Percentiles rank a stretch among this genome's conserved stretches.
Evolutionary conservation across 2,888 invertebrate species (phyloP).

Genomic region (Diarsia brunnea): DNA sequence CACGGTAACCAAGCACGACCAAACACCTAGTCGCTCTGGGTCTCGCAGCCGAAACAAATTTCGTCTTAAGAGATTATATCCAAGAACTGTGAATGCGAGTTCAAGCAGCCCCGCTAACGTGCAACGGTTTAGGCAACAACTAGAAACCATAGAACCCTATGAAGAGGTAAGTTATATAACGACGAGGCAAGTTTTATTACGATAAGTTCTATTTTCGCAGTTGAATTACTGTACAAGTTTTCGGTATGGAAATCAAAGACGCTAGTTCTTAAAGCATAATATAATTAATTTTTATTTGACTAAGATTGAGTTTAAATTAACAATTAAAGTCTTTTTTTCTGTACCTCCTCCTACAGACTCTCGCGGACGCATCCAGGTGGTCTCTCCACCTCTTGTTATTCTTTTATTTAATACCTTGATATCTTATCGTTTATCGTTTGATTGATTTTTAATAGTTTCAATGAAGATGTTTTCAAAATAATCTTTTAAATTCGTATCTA

Average conservation of each 20-base stretch:
- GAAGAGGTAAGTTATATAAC: conserved; percentile 72
- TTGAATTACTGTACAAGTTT: neutral
- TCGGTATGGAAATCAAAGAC: neutral
- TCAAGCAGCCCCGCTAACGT: conserved; percentile 61
- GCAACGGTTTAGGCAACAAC: conserved; percentile 58
- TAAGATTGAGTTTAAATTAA: no score
- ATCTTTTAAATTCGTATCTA: neutral
- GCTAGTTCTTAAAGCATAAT: neutral
- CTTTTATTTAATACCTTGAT: neutral
- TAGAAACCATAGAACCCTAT: conserved; percentile 77
- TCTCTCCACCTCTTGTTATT: neutral
- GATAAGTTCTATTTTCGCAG: neutral
- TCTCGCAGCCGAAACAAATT: conserved; percentile 65
- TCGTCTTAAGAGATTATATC: conserved; percentile 50
- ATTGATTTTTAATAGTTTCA: neutral
- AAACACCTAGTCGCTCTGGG: conserved; percentile 79
- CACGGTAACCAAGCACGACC: conserved; percentile 72
- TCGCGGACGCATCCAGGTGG: neutral
- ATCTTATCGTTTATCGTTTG: neutral
- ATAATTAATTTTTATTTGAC: neutral
- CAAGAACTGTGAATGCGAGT: conserved; percentile 57
- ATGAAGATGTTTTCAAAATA: neutral
- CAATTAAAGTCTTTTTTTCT: neutral
- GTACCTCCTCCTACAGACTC: neutral
- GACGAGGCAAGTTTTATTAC: neutral